Percentiles rank a stretch among this genome's conserved stretches.
Evolutionary conservation across 1,140 invertebrate species (phyloP).

Genomic region (Gryon sp.): DNA sequence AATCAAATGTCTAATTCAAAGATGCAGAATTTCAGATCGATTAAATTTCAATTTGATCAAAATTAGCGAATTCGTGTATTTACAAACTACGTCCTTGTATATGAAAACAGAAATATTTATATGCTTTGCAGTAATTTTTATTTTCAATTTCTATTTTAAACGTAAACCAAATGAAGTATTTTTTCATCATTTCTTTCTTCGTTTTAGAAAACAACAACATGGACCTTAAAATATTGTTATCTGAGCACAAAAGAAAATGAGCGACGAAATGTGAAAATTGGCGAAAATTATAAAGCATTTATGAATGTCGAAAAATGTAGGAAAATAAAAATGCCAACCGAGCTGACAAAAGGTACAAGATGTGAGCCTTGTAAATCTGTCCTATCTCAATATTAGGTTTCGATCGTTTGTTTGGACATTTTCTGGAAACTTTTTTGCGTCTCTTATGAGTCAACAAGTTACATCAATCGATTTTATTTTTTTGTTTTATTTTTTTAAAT

Average conservation of each 20-base stretch:
- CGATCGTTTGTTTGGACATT: not conserved
- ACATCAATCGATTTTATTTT: too few relatives aligned
- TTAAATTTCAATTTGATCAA: too few relatives aligned
- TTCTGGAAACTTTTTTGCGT: slow-evolving; percentile 1
- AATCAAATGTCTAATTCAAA: too few relatives aligned
- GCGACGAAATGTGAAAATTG: slow-evolving; percentile 21
- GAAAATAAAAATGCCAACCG: slow-evolving; percentile 22
- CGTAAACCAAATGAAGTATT: too few relatives aligned
- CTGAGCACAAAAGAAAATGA: slow-evolving; percentile 20
- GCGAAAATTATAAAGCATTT: slow-evolving; percentile 21
- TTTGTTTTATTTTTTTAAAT: too few relatives aligned
- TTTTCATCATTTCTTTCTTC: too few relatives aligned
- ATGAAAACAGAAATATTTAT: slow-evolving; percentile 34
- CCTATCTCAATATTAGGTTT: slow-evolving; percentile 39
- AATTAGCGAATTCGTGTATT: slow-evolving; percentile 2
- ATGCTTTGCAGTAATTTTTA: not conserved
- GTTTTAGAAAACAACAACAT: too few relatives aligned
- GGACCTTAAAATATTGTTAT: too few relatives aligned
- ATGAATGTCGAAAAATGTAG: slow-evolving; percentile 3
- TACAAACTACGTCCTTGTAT: slow-evolving; percentile 16
- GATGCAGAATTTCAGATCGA: too few relatives aligned
- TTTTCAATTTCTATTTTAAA: slow-evolving; percentile 1
- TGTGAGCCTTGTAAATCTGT: slow-evolving; percentile 37
- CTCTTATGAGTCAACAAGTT: too few relatives aligned
- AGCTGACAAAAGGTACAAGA: slow-evolving; percentile 26